Evolutionary conservation across 2,113 vertebrate genomes (phyloP).

Genomic region (Tauraco erythrolophus): DNA sequence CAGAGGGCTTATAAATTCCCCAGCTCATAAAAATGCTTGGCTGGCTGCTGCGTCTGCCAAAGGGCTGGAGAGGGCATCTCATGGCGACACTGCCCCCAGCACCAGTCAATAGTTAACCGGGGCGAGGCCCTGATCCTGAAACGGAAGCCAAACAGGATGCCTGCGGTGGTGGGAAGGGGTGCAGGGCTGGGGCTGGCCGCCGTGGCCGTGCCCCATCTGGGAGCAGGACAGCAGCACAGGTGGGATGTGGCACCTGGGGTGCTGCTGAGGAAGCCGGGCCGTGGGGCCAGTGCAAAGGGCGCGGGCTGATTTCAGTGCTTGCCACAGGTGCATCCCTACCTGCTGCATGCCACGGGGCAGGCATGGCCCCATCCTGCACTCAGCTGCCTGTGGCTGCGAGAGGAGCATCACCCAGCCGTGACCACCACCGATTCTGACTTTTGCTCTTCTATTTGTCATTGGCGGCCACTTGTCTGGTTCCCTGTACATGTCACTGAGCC

Average conservation of each 20-base stretch:
- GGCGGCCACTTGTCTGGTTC: rapidly evolving
- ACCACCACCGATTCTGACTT: background rate
- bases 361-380: background rate
- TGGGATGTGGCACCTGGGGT: background rate
- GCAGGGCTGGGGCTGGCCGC: background rate
- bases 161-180: rapidly evolving
- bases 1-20: background rate
- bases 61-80: background rate
- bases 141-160: background rate
- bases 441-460: background rate
- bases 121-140: background rate
- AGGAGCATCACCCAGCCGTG: background rate
- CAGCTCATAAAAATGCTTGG: background rate
- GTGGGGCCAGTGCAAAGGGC: background rate
- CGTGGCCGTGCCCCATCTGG: background rate
- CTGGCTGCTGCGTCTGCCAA: background rate
- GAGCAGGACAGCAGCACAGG: background rate
- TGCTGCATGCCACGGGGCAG: background rate
- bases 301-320: background rate
- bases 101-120: background rate
- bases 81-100: background rate
- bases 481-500: background rate
- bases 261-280: background rate
- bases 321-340: background rate
- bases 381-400: background rate